Evolutionary conservation across 2,797 vertebrate genomes (phyloP).

Genomic region (Rhodeus uyekii): DNA sequence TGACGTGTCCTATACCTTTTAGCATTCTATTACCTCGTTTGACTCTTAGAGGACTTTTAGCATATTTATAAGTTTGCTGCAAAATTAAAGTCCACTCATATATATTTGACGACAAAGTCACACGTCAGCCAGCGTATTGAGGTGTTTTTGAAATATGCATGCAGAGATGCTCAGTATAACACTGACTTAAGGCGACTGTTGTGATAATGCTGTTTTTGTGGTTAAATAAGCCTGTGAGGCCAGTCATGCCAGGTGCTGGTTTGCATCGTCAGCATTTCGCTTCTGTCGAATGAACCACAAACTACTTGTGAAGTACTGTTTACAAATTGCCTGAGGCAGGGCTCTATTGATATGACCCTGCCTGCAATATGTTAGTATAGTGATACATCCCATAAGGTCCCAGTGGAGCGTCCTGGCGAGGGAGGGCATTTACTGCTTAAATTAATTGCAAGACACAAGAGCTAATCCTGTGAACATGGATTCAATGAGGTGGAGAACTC

Average conservation of each 20-base stretch:
- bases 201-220: constrained; percentile 26
- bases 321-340: constrained; percentile 45
- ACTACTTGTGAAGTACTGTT: constrained; percentile 43
- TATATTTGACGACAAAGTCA: constrained; percentile 23
- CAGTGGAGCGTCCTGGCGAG: constrained; percentile 9
- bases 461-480: constrained; percentile 41
- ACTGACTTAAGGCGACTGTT: constrained; percentile 40
- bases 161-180: constrained; percentile 29
- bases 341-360: constrained; percentile 50
- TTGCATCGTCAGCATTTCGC: constrained; percentile 46
- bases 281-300: constrained; percentile 40
- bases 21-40: neutral
- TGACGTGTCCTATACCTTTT: neutral
- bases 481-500: constrained; percentile 25
- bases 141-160: constrained; percentile 44
- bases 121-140: constrained; percentile 10
- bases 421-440: neutral
- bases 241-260: neutral
- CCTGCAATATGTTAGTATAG: constrained; percentile 28
- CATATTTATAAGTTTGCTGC: constrained; percentile 23
- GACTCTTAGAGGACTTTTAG: neutral
- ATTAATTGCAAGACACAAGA: constrained; percentile 27
- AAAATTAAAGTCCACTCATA: constrained; percentile 29
- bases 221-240: constrained; percentile 41
- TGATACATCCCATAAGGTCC: constrained; percentile 17